These are phyloP conservation scores for Danio aesculapii DNA, from an alignment of 2,797 vertebrate species.

Conservation along the genomic window DNA sequence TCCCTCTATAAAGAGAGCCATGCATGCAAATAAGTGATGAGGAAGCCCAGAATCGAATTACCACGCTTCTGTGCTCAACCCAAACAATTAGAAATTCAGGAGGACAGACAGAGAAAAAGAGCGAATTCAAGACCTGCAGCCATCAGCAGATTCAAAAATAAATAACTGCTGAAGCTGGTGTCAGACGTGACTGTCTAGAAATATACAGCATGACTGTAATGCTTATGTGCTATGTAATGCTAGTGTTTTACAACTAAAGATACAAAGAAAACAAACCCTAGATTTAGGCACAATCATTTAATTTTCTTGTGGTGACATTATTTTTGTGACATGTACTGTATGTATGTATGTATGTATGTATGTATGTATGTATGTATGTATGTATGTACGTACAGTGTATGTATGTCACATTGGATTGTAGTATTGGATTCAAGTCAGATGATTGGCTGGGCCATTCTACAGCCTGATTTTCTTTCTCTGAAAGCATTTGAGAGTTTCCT, in stretches of 20 bases:
- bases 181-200: constrained; percentile 26
- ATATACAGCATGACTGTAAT: constrained; percentile 27
- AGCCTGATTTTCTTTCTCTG: no score
- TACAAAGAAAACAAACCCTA: not conserved
- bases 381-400: no score
- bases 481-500: no score
- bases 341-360: no score
- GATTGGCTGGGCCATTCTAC: no score
- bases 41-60: constrained; percentile 78
- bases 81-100: constrained; percentile 59
- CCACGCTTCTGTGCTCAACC: constrained; percentile 42
- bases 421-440: no score
- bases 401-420: no score
- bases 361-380: not conserved
- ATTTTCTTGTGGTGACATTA: not conserved
- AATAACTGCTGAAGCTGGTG: constrained; percentile 40
- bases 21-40: constrained; percentile 78
- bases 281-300: not conserved
- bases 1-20: constrained; percentile 51
- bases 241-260: not conserved
- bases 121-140: constrained; percentile 52
- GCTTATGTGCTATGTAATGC: constrained; percentile 24
- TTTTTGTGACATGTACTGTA: not conserved
- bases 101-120: constrained; percentile 1
- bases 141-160: constrained; percentile 55